Percentiles rank a stretch among this genome's conserved stretches.
Conservation (phyloP, 2,113 vertebrate species). For the Romanogobio albipinnatus region DNA sequence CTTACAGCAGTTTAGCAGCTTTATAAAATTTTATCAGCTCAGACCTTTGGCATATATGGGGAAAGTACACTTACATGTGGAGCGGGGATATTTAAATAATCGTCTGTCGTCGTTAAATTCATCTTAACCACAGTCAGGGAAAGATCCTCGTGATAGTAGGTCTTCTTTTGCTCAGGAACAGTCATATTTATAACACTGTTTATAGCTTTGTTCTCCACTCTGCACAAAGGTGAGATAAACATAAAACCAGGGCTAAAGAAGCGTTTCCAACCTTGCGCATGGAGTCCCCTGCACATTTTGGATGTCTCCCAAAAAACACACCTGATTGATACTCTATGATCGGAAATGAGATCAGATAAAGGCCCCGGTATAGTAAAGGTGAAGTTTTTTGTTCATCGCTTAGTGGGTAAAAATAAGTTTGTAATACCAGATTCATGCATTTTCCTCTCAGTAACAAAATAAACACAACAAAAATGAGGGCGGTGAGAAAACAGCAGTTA, state of each 20-base stretch:
- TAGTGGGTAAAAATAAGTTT: too few relatives aligned
- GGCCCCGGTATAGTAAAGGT: too few relatives aligned
- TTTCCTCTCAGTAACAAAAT: too few relatives aligned
- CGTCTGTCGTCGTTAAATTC: not conserved
- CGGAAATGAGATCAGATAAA: too few relatives aligned
- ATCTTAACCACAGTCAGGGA: constrained; percentile 52
- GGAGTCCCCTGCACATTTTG: not conserved
- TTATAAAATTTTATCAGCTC: not conserved
- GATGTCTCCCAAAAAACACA: not conserved
- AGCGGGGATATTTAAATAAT: not conserved
- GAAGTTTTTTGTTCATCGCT: too few relatives aligned
- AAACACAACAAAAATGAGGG: too few relatives aligned
- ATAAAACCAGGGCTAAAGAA: not conserved
- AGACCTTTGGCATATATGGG: not conserved
- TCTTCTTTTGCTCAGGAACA: fast-evolving
- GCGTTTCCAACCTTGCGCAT: not conserved
- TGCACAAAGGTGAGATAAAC: constrained; percentile 22
- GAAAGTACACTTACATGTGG: constrained; percentile 24
- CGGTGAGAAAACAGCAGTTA: too few relatives aligned
- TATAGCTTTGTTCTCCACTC: constrained; percentile 54
- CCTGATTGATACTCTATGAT: too few relatives aligned
- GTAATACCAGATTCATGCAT: too few relatives aligned
- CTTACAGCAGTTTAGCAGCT: not conserved
- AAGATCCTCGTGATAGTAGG: not conserved
- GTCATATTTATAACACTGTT: constrained; percentile 35